These are phyloP conservation scores for Eristalis tenax DNA, from an alignment of 2,888 invertebrate species.

Conservation along the genomic window DNA sequence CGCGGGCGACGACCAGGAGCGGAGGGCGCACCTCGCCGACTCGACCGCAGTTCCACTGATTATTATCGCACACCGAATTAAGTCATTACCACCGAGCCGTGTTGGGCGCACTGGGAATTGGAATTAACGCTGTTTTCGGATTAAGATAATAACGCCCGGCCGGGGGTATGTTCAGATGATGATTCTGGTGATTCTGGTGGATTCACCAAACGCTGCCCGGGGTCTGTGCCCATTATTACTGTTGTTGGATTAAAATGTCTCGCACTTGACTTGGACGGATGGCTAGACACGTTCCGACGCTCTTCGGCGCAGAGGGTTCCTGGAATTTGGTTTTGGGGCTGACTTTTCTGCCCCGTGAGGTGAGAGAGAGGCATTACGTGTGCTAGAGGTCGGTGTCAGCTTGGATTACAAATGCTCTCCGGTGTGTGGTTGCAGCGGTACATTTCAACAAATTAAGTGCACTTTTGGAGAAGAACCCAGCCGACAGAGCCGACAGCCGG, in stretches of 20 bases:
- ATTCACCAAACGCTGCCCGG: background rate
- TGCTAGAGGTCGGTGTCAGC: background rate
- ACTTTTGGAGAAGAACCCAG: background rate
- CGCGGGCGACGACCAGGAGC: background rate
- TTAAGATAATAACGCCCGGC: conserved; percentile 39
- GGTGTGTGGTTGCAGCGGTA: background rate
- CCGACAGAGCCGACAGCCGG: background rate
- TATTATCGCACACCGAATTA: conserved; percentile 66
- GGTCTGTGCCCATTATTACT: conserved; percentile 22
- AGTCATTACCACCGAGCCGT: conserved; percentile 52
- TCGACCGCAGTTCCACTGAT: conserved; percentile 33
- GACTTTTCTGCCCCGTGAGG: background rate
- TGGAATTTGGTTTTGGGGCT: background rate
- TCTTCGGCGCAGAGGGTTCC: background rate
- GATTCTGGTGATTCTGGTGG: background rate
- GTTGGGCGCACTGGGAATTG: conserved; percentile 47
- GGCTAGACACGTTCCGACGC: background rate
- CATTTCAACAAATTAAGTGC: background rate
- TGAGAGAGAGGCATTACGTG: background rate
- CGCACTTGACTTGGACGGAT: conserved; percentile 6
- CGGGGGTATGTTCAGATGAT: conserved; percentile 8
- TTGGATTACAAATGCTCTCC: background rate
- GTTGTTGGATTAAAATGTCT: conserved; percentile 46
- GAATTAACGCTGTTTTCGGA: conserved; percentile 61
- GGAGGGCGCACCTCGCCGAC: background rate